A percentile compares a stretch with the other conserved stretches of the same genome.
phyloP scores from a whole-genome alignment of 1,140 invertebrate species.

The Drosophila watanabei region DNA sequence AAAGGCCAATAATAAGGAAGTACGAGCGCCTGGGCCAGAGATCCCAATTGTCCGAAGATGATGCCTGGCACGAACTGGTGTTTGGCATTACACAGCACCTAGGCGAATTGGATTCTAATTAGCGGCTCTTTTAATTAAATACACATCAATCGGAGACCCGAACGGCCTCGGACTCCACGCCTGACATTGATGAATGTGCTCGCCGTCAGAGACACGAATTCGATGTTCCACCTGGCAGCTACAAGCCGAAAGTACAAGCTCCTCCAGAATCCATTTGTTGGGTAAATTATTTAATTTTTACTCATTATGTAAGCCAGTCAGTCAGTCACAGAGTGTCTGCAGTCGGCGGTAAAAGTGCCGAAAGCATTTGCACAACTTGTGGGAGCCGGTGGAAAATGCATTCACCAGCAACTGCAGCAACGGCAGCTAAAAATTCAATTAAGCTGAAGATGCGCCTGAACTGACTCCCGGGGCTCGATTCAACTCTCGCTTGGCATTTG shows the following conservation, averaged over 20 bases:
- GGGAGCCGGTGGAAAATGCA: constrained; percentile 80
- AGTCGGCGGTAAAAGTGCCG: constrained; percentile 72
- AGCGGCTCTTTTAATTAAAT: constrained; percentile 75
- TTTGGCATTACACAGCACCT: constrained; percentile 69
- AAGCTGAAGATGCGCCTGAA: constrained; percentile 76
- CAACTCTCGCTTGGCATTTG: constrained; percentile 49
- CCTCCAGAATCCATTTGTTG: constrained; percentile 60
- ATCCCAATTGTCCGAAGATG: constrained; percentile 36
- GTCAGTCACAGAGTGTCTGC: constrained; percentile 17
- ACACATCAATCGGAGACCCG: constrained; percentile 55
- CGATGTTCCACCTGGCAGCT: constrained; percentile 57
- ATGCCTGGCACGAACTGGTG: constrained; percentile 23
- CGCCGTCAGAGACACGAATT: constrained; percentile 67
- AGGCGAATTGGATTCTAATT: constrained; percentile 69
- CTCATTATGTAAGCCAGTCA: constrained; percentile 72
- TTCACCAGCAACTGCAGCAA: constrained; percentile 44
- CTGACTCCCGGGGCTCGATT: constrained; percentile 40
- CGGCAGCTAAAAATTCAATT: constrained; percentile 74
- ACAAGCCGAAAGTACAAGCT: constrained; percentile 38
- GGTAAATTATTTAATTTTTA: constrained; percentile 81
- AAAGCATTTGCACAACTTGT: constrained; percentile 82
- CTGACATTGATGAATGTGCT: constrained; percentile 78
- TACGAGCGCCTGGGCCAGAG: constrained; percentile 31
- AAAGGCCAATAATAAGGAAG: constrained; percentile 77
- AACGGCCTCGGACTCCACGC: constrained; percentile 52